Percentiles rank a stretch among this genome's conserved stretches.
These are phyloP conservation scores for Hydrotaea diabolus DNA, from an alignment of 2,888 invertebrate genomes.

Conservation along the genomic window DNA sequence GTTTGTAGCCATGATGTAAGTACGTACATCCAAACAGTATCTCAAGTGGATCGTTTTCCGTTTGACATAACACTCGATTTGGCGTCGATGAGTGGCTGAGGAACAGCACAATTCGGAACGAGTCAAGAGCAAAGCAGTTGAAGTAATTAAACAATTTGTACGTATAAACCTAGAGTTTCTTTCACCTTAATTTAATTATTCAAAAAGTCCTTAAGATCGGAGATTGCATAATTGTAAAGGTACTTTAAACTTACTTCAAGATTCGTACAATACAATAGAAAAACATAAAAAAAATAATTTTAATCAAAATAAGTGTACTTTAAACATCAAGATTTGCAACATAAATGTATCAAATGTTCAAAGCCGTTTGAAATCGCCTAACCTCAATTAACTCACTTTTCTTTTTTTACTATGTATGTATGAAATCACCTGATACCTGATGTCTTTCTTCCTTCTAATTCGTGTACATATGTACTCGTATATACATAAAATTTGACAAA, in stretches of 20 bases:
- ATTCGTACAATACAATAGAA: not conserved
- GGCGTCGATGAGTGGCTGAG: not conserved
- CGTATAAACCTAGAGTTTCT: not conserved
- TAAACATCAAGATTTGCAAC: no score
- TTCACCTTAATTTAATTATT: not conserved
- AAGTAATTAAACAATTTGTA: not conserved
- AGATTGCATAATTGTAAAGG: not conserved
- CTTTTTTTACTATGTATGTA: no score
- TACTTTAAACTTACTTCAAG: not conserved
- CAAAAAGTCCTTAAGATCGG: slow-evolving; percentile 1
- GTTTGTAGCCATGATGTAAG: not conserved
- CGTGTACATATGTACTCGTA: no score
- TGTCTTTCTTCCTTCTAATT: no score
- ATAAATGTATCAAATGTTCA: no score
- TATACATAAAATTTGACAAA: no score
- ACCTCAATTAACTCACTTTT: no score
- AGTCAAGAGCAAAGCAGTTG: not conserved
- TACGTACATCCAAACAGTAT: not conserved
- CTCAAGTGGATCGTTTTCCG: slow-evolving; percentile 29
- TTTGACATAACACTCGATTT: slow-evolving; percentile 31
- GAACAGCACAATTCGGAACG: not conserved
- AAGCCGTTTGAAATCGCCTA: no score
- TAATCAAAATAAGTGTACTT: not conserved
- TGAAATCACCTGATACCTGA: no score
- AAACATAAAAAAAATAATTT: not conserved